Evolutionary conservation across 2,888 invertebrate species (phyloP), one percentile per base, ranked within the genome.

Genomic region (Arctia plantaginis): DNA sequence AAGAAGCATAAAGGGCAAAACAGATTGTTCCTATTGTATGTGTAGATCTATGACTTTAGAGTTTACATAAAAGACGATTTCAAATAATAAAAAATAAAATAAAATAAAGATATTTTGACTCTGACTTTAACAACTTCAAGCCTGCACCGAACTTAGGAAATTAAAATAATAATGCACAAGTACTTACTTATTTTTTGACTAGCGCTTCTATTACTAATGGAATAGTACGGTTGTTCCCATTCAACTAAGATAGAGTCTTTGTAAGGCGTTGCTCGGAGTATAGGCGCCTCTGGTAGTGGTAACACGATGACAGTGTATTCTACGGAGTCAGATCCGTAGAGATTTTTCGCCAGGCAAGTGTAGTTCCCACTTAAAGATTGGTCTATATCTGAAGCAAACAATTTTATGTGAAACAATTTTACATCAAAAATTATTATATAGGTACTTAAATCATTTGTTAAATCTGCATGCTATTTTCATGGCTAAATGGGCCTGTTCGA

Each of bases 281-380:
- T 94, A 0, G 98, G 98, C 0, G 97, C 96, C 76, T 96, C 96
- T 0, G 98, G 98, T n/a, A 98, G 94, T 76, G 98, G 97, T 84
- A 98, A 96, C 0, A 98, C 98, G 75, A 97, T 96, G 55, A 99
- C 96, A 2, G 97, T 96, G 90, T 98, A 98, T 73, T 97, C 97
- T 74, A 98, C 97, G 68, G 97, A 97, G 90, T 98, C 98, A 41
- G 97, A 97, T 0, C 98, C 98, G 89, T 98, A 98, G 27, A 97
- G 96, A 92, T 99, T 99, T 90, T 97, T 97, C 15, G 98, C 98
- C 20, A 97, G 96, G 88, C 98, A 98, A 0, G 97, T 97, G 93
- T 98, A 98, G 96, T 98, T 98, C 62, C 98, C 98, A 79, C 97
- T 97, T 35, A 98, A 93, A 10, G 97, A 94, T 80, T 94, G 95